phyloP scores from a whole-genome alignment of 1,140 invertebrate genomes.

The Propsilocerus akamusi region DNA sequence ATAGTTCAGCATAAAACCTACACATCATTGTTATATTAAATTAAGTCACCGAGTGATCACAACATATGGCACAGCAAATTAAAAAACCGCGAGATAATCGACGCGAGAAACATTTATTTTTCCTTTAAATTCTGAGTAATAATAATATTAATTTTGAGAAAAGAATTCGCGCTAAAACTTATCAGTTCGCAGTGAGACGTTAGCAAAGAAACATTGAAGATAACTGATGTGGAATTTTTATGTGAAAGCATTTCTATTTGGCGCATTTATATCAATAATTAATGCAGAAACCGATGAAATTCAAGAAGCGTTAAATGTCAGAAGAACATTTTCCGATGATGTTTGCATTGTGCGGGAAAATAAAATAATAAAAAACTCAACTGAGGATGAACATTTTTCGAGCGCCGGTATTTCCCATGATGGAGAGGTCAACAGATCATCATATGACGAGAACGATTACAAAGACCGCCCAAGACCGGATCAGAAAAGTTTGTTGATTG shows the following conservation, averaged over 20 bases:
- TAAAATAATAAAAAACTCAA: not conserved
- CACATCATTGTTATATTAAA: too few relatives aligned
- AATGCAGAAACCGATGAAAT: too few relatives aligned
- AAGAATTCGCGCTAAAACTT: not conserved
- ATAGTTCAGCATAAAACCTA: too few relatives aligned
- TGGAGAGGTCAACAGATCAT: not conserved
- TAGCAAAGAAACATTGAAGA: too few relatives aligned
- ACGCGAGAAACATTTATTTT: not conserved
- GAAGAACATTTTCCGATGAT: not conserved
- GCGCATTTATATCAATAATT: too few relatives aligned
- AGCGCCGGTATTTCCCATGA: not conserved
- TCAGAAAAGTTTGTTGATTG: constrained; percentile 14
- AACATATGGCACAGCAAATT: not conserved
- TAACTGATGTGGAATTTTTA: too few relatives aligned
- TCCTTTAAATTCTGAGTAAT: not conserved
- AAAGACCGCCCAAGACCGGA: not conserved
- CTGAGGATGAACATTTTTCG: not conserved
- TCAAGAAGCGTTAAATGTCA: not conserved
- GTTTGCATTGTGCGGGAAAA: not conserved
- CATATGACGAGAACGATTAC: not conserved
- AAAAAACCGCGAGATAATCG: not conserved
- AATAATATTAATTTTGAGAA: not conserved
- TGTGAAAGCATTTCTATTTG: too few relatives aligned
- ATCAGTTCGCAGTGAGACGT: too few relatives aligned
- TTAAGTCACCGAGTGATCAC: not conserved